These are phyloP conservation scores for Tringa solitaria DNA, from an alignment of 2,113 vertebrate genomes.

Conservation along the genomic window DNA sequence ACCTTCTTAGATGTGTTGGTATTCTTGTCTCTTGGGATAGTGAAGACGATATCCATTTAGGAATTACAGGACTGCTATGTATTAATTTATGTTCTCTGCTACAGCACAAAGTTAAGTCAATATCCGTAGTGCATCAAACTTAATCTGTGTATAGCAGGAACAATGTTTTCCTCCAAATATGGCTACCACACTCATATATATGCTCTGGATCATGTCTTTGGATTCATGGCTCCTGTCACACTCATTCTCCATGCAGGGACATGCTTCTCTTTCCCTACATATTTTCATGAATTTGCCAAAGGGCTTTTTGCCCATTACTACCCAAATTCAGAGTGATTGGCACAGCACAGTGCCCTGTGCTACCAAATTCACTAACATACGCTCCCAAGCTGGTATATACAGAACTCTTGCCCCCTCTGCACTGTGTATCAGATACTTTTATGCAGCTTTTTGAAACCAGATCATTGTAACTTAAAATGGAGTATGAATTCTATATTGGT, in stretches of 20 bases:
- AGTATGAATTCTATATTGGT: neutral
- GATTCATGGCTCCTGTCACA: neutral
- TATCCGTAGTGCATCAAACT: neutral
- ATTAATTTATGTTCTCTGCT: neutral
- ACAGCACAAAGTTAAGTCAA: neutral
- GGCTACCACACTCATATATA: neutral
- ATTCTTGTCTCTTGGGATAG: neutral
- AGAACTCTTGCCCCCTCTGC: neutral
- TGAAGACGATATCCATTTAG: neutral
- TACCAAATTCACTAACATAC: neutral
- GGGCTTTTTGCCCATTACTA: neutral
- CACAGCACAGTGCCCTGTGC: neutral
- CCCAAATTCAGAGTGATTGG: neutral
- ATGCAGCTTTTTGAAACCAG: neutral
- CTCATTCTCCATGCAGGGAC: neutral
- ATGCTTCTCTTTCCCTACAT: neutral
- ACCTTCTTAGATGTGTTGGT: neutral
- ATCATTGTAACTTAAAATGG: neutral
- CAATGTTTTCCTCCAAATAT: neutral
- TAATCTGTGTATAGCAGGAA: neutral
- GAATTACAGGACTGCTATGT: neutral
- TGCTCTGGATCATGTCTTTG: neutral
- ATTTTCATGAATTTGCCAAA: neutral
- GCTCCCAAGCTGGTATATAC: fast-evolving
- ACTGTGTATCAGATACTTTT: neutral